Evolutionary conservation across 2,113 vertebrate species (phyloP), one percentile per base, ranked within the genome.

Genomic region (Entosphenus tridentatus): DNA sequence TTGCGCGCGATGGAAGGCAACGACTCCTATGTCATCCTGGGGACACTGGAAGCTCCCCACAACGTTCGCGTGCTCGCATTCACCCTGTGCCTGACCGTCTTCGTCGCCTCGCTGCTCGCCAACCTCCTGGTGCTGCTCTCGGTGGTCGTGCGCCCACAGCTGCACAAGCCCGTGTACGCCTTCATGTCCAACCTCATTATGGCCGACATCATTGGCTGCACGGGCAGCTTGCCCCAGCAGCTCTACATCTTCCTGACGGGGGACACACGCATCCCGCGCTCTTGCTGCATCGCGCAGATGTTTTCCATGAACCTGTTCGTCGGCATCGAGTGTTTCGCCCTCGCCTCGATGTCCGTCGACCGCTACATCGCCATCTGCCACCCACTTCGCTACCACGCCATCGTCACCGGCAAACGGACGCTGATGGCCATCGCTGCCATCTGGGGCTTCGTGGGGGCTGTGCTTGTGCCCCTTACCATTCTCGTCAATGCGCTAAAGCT

Each of bases 301-400:
- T 77, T 74, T 1, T 2, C 71, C 2, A 74, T 77, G 16, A 17
- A 70, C 67, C 72, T 76, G 56, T 21, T 76, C 70, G 77, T 76
- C 2, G 70, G 77, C 70, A 76, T 75, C 54, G 75, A 76, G 55
- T 74, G 76, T 56, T 74, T 73, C 62, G 68, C 75, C 10, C 65
- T 77, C 67, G 72, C 74, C 2, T 10, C 69, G 56, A 77, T 75
- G 75, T 68, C 69, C 76, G 8, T 67, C 75, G 2, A 74, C 73
- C 21, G 72, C 71, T 39, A 78, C 77, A 75, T 75, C 6, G 76
- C 73, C 70, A 79, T 78, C 69, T 76, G 76, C 71, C 75, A 73
- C 56, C 75, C 74, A 0, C 70, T 78, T 1, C 74, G 70, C n/a
- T 79, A 79, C n/a, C 67, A 56, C 1, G 54, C 70, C 59, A 73